Conservation (phyloP, 1,140 invertebrate species). For the Diabrotica undecimpunctata region DNA sequence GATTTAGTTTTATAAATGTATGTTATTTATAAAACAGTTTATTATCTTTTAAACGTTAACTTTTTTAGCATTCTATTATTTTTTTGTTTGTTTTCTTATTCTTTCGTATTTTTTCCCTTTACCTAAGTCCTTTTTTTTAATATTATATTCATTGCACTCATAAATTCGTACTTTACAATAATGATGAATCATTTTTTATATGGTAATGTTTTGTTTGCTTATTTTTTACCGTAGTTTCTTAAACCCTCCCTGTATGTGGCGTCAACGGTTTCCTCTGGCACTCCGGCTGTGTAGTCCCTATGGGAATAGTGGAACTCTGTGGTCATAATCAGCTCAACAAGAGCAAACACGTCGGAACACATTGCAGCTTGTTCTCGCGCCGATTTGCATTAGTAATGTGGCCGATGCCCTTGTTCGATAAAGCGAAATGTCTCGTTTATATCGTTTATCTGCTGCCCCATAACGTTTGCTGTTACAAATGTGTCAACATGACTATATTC, state of each 20-base stretch:
- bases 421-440: conserved; percentile 32
- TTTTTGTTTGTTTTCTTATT: too few relatives aligned
- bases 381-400: conserved; percentile 39
- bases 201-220: too few relatives aligned
- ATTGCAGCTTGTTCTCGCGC: conserved; percentile 28
- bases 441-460: conserved; percentile 16
- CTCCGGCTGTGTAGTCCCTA: neutral
- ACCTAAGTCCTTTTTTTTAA: too few relatives aligned
- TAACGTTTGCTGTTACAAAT: conserved; percentile 24
- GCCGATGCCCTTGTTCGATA: conserved; percentile 36
- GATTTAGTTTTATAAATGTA: too few relatives aligned
- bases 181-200: too few relatives aligned
- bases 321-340: conserved; percentile 35
- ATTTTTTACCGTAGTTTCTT: too few relatives aligned
- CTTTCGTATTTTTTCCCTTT: too few relatives aligned
- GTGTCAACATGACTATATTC: conserved; percentile 23
- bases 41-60: too few relatives aligned
- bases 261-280: neutral
- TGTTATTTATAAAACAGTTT: too few relatives aligned
- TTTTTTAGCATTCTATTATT: too few relatives aligned
- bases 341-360: conserved; percentile 28
- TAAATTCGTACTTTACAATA: too few relatives aligned
- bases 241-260: neutral
- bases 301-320: neutral
- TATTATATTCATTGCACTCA: too few relatives aligned